These are phyloP conservation scores for Leptodactylus fuscus DNA, from an alignment of 2,113 vertebrate species.

Conservation along the genomic window DNA sequence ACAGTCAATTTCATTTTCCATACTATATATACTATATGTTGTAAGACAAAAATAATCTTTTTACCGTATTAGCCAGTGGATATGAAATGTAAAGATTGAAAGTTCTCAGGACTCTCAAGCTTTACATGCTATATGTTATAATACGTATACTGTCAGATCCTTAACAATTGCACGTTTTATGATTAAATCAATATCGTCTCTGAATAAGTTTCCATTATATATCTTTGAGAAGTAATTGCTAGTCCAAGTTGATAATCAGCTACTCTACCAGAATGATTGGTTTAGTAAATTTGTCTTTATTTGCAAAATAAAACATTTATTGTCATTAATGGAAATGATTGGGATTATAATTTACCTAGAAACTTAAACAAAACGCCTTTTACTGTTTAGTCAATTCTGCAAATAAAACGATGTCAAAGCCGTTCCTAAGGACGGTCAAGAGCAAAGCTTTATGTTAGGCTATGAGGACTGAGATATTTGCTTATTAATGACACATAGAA, in stretches of 20 bases:
- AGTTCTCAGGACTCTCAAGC: too few species aligned
- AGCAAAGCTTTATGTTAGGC: background rate
- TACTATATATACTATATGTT: too few species aligned
- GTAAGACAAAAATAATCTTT: too few species aligned
- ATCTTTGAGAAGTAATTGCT: background rate
- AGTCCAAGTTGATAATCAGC: background rate
- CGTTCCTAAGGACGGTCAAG: background rate
- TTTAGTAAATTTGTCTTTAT: conserved; percentile 43
- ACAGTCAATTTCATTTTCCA: too few species aligned
- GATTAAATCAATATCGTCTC: background rate
- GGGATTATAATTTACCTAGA: background rate
- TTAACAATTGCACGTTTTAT: background rate
- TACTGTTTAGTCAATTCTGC: conserved; percentile 25
- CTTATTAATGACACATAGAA: conserved; percentile 12
- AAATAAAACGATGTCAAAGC: conserved; percentile 2
- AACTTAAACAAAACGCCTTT: background rate
- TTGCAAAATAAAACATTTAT: conserved; percentile 31
- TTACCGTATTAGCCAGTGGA: too few species aligned
- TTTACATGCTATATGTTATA: too few species aligned
- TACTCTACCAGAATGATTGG: accelerated
- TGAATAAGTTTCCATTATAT: background rate
- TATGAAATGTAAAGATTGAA: too few species aligned
- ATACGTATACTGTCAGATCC: too few species aligned
- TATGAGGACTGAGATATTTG: background rate
- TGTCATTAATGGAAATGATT: background rate